phyloP scores from a whole-genome alignment of 2,888 invertebrate species.

The Apotomis turbidana region DNA sequence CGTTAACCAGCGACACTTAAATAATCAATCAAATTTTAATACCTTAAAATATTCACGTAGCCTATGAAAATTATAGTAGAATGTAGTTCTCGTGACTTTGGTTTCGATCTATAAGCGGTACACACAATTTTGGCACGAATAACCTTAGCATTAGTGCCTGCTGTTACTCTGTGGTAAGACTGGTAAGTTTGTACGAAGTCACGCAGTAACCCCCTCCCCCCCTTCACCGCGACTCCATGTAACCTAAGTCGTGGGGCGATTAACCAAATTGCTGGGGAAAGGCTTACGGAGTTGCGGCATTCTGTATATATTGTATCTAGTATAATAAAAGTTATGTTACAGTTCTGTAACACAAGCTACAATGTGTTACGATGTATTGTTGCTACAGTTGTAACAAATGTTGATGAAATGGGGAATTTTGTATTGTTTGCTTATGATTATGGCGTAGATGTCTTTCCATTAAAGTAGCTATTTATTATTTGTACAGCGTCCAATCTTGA shows the following conservation, averaged over 20 bases:
- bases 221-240: constrained; percentile 29
- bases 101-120: constrained; percentile 21
- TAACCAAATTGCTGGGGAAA: constrained; percentile 70
- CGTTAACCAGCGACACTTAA: constrained; percentile 25
- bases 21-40: constrained; percentile 34
- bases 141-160: constrained; percentile 36
- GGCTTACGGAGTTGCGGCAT: constrained; percentile 64
- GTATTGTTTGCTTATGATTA: not conserved
- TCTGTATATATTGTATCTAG: constrained; percentile 41
- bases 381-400: not conserved
- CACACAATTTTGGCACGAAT: constrained; percentile 37
- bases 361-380: not conserved
- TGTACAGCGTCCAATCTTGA: not conserved
- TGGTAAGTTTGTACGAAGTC: constrained; percentile 59
- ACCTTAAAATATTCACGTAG: constrained; percentile 28
- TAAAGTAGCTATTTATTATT: no score
- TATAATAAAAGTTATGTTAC: constrained; percentile 39
- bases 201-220: constrained; percentile 53
- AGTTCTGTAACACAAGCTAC: constrained; percentile 8
- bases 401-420: not conserved
- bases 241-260: constrained; percentile 56
- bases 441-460: not conserved
- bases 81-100: constrained; percentile 25
- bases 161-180: constrained; percentile 50
- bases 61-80: constrained; percentile 34